Percentiles rank a stretch among this genome's conserved stretches.
phyloP scores from a whole-genome alignment of 2,113 vertebrate genomes.

The Eira barbara region DNA sequence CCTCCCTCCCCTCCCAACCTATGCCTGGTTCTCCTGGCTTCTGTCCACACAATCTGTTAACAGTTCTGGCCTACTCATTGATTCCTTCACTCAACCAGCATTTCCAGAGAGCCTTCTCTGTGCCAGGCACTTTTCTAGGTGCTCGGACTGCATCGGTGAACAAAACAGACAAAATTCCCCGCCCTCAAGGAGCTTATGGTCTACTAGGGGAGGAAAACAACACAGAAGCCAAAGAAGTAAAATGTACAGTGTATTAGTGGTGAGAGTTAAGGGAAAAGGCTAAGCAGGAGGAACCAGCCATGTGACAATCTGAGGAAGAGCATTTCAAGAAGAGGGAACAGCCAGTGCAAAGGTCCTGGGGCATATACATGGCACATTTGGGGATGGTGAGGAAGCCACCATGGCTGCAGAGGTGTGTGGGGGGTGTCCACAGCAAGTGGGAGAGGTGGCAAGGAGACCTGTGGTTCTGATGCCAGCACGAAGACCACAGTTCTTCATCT shows the following conservation, averaged over 20 bases:
- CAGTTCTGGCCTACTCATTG: background rate
- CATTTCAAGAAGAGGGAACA: background rate
- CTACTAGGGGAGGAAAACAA: background rate
- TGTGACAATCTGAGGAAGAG: background rate
- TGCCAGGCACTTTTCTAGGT: background rate
- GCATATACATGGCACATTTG: background rate
- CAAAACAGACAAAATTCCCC: background rate
- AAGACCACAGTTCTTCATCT: background rate
- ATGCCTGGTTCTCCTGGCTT: background rate
- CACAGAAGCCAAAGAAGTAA: background rate
- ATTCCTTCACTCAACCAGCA: background rate
- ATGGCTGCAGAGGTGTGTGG: background rate
- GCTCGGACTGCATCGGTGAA: background rate
- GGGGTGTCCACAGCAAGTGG: background rate
- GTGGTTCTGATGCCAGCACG: no score
- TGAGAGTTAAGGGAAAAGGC: background rate
- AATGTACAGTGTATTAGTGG: fast-evolving
- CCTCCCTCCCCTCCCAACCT: fast-evolving
- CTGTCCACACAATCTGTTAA: background rate
- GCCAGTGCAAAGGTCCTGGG: background rate
- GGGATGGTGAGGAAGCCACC: no score
- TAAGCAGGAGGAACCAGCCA: background rate
- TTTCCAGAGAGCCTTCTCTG: background rate
- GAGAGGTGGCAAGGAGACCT: background rate
- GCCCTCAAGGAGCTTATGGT: fast-evolving